Conservation (phyloP, 2,797 vertebrate species). For the Lutjanus argentimaculatus region DNA sequence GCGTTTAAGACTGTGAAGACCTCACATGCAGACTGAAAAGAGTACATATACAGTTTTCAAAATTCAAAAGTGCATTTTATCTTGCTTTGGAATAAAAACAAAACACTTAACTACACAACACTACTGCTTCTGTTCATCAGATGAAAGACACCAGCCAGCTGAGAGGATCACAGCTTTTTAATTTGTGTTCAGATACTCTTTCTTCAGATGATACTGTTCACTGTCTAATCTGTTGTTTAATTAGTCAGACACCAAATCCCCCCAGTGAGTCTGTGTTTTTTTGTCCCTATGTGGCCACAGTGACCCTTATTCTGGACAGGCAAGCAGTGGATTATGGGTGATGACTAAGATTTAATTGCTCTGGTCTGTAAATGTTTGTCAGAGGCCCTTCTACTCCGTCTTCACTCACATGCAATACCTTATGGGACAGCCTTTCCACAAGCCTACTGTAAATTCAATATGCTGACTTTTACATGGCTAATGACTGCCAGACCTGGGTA, state of each 20-base stretch:
- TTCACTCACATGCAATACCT: constrained; percentile 1
- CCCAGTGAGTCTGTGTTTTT: constrained; percentile 10
- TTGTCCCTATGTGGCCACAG: constrained; percentile 28
- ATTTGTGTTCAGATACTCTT: constrained; percentile 42
- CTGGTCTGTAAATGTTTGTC: constrained; percentile 44
- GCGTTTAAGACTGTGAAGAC: too few species aligned
- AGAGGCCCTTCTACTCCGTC: background rate
- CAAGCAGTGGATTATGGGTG: constrained; percentile 20
- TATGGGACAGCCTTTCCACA: background rate
- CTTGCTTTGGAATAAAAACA: background rate
- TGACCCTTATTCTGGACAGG: constrained; percentile 28
- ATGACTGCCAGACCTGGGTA: background rate
- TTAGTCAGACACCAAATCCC: constrained; percentile 40
- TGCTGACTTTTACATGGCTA: constrained; percentile 2
- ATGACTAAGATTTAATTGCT: constrained; percentile 43
- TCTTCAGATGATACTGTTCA: constrained; percentile 13
- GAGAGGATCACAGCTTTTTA: constrained; percentile 49
- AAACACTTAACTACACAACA: constrained; percentile 1
- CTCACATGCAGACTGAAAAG: background rate
- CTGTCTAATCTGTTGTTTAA: constrained; percentile 55
- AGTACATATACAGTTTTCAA: background rate
- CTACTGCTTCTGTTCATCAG: constrained; percentile 32
- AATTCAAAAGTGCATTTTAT: background rate
- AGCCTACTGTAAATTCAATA: background rate
- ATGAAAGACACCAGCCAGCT: constrained; percentile 20